Percentiles rank a stretch among this genome's conserved stretches.
These are phyloP conservation scores for Chaetodon auriga DNA, from an alignment of 2,113 vertebrate species.

Conservation along the genomic window DNA sequence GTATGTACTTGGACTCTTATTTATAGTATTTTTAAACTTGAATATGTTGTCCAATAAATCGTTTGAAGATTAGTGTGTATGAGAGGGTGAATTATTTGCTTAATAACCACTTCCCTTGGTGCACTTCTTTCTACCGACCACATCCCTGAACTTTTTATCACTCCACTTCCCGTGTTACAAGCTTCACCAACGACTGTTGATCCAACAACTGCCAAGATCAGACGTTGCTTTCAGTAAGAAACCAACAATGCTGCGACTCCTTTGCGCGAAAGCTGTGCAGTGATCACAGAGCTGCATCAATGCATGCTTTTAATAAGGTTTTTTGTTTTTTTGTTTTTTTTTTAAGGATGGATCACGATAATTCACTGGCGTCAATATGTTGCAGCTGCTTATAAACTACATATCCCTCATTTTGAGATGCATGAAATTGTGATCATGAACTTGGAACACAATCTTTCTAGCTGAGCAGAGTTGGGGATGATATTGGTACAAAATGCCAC, in stretches of 20 bases:
- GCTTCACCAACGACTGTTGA: conserved; percentile 51
- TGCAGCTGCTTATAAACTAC: conserved; percentile 71
- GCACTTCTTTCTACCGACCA: conserved; percentile 44
- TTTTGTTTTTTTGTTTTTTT: conserved; percentile 63
- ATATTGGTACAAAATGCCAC: conserved; percentile 81
- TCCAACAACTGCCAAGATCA: conserved; percentile 33
- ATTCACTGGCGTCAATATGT: conserved; percentile 76
- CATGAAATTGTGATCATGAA: conserved; percentile 86
- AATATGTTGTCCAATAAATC: conserved; percentile 78
- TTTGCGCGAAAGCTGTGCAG: conserved; percentile 44
- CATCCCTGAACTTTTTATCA: conserved; percentile 53
- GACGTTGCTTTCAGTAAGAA: conserved; percentile 43
- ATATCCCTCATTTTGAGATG: conserved; percentile 81
- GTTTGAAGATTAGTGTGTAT: conserved; percentile 68
- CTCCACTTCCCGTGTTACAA: conserved; percentile 34
- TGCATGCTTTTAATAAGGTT: conserved; percentile 63
- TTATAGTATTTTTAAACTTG: conserved; percentile 72
- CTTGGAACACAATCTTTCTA: conserved; percentile 82
- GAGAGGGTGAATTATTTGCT: conserved; percentile 71
- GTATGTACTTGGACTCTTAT: conserved; percentile 50
- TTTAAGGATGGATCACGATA: conserved; percentile 69
- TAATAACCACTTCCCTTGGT: conserved; percentile 41
- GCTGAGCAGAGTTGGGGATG: conserved; percentile 77
- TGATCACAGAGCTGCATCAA: conserved; percentile 54
- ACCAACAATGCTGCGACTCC: conserved; percentile 47